Evolutionary conservation across 2,113 vertebrate species (phyloP).

Genomic region (Crotophaga sulcirostris): DNA sequence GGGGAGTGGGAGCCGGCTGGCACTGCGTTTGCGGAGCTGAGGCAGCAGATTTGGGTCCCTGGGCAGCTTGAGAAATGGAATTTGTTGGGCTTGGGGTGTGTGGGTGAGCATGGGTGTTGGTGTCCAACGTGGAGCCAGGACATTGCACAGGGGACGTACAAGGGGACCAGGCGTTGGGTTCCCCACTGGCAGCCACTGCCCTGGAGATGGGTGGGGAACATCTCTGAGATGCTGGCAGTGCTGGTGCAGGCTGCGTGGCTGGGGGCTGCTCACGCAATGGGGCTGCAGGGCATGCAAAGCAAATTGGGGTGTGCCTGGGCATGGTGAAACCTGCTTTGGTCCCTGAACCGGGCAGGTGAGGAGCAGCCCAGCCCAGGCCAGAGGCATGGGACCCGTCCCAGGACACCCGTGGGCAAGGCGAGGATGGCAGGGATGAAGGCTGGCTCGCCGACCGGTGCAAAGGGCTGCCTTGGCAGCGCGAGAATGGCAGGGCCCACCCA

Average conservation of each 20-base stretch:
- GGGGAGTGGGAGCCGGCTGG: background rate
- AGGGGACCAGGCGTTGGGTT: accelerated
- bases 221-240: background rate
- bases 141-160: background rate
- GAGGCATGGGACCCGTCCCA: accelerated
- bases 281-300: background rate
- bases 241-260: accelerated
- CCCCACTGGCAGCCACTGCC: background rate
- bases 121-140: background rate
- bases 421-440: background rate
- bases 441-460: accelerated
- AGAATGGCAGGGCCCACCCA: accelerated
- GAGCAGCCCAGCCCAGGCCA: accelerated
- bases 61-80: background rate
- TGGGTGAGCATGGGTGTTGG: background rate
- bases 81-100: background rate
- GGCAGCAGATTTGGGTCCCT: background rate
- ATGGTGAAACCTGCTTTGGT: accelerated
- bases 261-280: accelerated
- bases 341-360: accelerated
- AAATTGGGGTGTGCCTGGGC: accelerated
- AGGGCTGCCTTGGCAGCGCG: accelerated
- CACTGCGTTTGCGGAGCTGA: background rate
- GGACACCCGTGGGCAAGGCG: accelerated
- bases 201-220: background rate